Evolutionary conservation across 2,113 vertebrate genomes (phyloP), one percentile per base, ranked within the genome.

Genomic region (Zosterops hypoxanthus): DNA sequence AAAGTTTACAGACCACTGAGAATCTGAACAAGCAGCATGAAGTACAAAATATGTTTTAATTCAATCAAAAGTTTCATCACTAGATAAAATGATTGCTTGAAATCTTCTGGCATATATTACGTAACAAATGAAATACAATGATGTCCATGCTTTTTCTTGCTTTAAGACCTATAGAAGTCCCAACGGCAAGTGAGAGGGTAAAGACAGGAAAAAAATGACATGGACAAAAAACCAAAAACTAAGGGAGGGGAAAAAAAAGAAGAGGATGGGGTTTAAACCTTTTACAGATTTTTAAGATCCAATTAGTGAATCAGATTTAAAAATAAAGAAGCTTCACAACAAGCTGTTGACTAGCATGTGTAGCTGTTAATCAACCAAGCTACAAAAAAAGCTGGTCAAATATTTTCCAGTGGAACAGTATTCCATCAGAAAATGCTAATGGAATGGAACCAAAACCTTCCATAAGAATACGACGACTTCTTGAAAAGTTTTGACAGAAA

Each of bases 401-500:
- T 96, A 95, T 71, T 95, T 97, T 97, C 88, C 92, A 94, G 50
- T 70, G 75, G 86, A 97, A 94, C 47, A 78, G 39, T 88, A 92
- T 88, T 94, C 92, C 88, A 90, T 64, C 86, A 94, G 72, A 95
- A 96, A 96, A 94, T 44, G 64, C 44, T 81, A 91, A 78, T 92
- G 94, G 91, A 95, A 90, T 56, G 49, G 72, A 97, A 97, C 76
- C 92, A 96, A 96, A 95, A 91, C 64, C 88, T 94, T 94, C 88
- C 76, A 86, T 44, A 95, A 81, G 86, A 97, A 84, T 44, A 92
- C 64, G 31, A 95, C 1, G 2, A 81, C 71, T 90, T 95, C 82
- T 94, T 94, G 92, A 97, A 95, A 95, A 90, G 80, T 92, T 97
- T 95, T 96, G 92, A 96, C 94, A 97, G 92, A 97, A 97, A 95